Percentiles rank a stretch among this genome's conserved stretches.
phyloP scores from a whole-genome alignment of 53 echinoderm and acorn worm genomes.

The Zoroaster sp. region DNA sequence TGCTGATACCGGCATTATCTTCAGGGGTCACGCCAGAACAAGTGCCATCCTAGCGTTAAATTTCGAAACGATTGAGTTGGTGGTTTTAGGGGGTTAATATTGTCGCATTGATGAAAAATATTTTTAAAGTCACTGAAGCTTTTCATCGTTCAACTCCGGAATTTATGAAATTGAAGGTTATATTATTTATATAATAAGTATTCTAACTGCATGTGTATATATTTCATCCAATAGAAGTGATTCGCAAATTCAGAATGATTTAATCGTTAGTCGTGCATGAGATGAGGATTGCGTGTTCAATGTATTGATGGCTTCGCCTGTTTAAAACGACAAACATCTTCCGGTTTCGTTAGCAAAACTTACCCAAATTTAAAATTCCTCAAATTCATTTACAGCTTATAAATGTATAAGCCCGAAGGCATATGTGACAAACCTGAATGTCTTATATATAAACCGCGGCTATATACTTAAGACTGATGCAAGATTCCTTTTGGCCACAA shows the following conservation, averaged over 20 bases:
- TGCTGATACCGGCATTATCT: no score
- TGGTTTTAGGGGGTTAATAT: background rate
- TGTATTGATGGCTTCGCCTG: no score
- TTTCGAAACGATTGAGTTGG: background rate
- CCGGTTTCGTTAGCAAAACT: background rate
- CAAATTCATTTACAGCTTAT: background rate
- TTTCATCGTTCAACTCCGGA: no score
- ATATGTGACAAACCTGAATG: background rate
- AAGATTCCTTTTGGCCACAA: background rate
- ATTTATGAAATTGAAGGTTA: no score
- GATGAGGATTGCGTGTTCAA: no score
- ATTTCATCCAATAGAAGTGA: no score
- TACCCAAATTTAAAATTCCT: background rate
- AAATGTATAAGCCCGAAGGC: background rate
- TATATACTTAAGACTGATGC: background rate
- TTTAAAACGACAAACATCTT: no score
- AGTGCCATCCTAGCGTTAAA: background rate
- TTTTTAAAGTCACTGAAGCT: background rate
- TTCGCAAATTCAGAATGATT: no score
- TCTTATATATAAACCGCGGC: background rate
- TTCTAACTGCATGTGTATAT: no score
- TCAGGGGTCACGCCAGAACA: background rate
- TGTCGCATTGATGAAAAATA: background rate
- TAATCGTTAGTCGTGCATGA: no score
- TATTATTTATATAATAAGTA: no score